Percentiles rank a stretch among this genome's conserved stretches.
phyloP scores from a whole-genome alignment of 2,797 vertebrate species.

The Amazonetta brasiliensis region DNA sequence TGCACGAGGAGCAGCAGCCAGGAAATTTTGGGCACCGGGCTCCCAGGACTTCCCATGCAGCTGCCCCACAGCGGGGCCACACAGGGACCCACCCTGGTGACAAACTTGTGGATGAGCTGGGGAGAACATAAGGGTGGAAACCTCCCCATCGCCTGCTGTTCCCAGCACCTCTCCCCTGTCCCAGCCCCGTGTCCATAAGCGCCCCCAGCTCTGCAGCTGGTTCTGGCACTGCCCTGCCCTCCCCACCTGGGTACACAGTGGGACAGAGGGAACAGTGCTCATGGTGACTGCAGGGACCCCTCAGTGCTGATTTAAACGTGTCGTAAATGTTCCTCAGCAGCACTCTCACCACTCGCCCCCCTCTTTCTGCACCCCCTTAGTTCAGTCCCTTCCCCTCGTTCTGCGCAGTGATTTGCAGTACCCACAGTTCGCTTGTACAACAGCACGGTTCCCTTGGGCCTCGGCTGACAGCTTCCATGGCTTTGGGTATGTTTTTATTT shows the following conservation, averaged over 20 bases:
- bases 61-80: background rate
- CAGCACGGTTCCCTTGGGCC: background rate
- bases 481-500: constrained; percentile 6
- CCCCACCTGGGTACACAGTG: background rate
- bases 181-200: too few relatives aligned
- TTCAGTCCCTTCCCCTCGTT: background rate
- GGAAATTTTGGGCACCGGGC: background rate
- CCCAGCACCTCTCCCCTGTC: background rate
- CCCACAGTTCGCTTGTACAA: background rate
- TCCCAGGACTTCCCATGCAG: background rate
- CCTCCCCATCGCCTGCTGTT: background rate
- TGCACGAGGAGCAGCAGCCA: constrained; percentile 56
- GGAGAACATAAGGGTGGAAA: background rate
- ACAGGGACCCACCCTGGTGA: background rate
- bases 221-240: background rate
- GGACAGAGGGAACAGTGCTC: background rate
- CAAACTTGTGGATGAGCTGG: background rate
- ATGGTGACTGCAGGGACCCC: constrained; percentile 8
- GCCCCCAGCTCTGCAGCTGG: too few relatives aligned
- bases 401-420: background rate
- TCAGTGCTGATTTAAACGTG: background rate
- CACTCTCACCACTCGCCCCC: background rate
- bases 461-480: background rate
- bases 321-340: background rate
- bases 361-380: background rate